These are phyloP conservation scores for Xestia sexstrigata DNA, from an alignment of 2,888 invertebrate genomes.

Conservation along the genomic window DNA sequence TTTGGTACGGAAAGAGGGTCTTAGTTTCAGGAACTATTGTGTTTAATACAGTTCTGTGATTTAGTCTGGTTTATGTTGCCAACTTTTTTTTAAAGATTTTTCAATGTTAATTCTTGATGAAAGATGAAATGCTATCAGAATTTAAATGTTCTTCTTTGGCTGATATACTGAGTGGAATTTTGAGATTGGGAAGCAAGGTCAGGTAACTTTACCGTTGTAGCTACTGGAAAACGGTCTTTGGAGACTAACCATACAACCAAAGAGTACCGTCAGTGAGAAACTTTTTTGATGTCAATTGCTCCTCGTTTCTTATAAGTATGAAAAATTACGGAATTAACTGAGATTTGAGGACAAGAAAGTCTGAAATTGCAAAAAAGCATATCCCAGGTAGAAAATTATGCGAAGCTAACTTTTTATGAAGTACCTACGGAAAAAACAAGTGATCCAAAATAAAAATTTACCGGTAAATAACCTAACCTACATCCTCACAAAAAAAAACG, in stretches of 20 bases:
- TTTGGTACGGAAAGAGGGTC: background rate
- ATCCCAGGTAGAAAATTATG: background rate
- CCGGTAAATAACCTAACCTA: background rate
- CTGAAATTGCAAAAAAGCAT: background rate
- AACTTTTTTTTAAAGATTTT: background rate
- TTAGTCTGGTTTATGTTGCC: background rate
- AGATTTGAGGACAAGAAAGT: background rate
- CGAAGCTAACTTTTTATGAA: background rate
- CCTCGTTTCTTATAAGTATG: background rate
- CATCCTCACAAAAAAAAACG: background rate
- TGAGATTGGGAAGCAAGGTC: background rate
- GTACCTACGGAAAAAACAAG: background rate
- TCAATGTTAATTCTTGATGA: background rate
- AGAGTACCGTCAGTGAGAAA: background rate
- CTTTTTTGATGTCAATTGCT: background rate
- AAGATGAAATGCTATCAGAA: background rate
- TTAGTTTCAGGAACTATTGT: constrained; percentile 19
- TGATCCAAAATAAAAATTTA: background rate
- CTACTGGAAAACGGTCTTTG: background rate
- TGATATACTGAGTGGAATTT: background rate
- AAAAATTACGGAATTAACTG: background rate
- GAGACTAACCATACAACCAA: background rate
- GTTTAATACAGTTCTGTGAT: background rate
- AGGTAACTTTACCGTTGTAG: background rate
- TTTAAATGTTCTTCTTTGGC: background rate